Evolutionary conservation across 2,113 vertebrate species (phyloP).

Genomic region (Corvus cornix): DNA sequence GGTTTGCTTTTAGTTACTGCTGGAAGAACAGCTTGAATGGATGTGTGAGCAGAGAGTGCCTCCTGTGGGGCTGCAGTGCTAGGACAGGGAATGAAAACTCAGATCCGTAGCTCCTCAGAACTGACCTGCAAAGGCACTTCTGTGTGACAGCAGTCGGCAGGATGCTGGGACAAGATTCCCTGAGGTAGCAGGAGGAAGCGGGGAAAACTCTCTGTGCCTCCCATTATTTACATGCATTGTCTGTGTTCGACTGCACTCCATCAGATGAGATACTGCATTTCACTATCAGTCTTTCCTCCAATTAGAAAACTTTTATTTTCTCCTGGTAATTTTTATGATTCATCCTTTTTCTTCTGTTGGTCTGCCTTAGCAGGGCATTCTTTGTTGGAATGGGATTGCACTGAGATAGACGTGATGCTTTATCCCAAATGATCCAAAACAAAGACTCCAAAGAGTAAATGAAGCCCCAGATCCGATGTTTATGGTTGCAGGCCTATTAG

Average conservation of each 20-base stretch:
- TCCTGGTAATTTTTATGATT: neutral
- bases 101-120: accelerated
- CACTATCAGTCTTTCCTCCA: neutral
- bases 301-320: neutral
- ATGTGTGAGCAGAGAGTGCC: constrained; percentile 34
- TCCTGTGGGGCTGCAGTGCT: constrained; percentile 7
- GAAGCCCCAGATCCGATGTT: neutral
- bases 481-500: constrained; percentile 33
- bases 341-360: neutral
- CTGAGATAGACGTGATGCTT: neutral
- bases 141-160: neutral
- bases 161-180: neutral
- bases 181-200: neutral
- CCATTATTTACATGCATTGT: neutral
- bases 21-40: neutral
- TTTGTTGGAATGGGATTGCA: neutral
- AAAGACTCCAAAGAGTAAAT: neutral
- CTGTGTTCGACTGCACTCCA: neutral
- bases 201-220: neutral
- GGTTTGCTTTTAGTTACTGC: neutral
- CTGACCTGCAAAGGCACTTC: neutral
- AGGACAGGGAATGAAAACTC: neutral
- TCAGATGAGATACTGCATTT: neutral
- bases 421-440: neutral
- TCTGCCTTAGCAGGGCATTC: neutral